Evolutionary conservation across 2,888 invertebrate genomes (phyloP).

Genomic region (Quadroppia sp.): DNA sequence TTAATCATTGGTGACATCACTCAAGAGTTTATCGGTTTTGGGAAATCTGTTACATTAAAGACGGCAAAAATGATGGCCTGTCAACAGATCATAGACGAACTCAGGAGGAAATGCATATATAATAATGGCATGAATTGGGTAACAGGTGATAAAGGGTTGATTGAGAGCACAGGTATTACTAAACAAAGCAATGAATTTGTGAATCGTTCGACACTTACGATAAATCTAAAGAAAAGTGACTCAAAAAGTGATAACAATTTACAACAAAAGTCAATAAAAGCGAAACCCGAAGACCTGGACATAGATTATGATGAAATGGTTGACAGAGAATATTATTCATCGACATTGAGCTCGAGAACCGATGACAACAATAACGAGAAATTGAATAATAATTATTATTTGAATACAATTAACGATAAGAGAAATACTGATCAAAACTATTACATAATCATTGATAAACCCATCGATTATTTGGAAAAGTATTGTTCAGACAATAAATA

Average conservation of each 20-base stretch:
- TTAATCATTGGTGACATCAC: background rate
- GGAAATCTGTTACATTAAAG: background rate
- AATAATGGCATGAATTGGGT: background rate
- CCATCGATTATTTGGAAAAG: background rate
- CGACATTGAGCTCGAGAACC: background rate
- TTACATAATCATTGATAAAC: background rate
- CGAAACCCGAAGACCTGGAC: background rate
- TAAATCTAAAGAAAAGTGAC: background rate
- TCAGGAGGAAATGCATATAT: background rate
- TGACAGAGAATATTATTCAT: background rate
- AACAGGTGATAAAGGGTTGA: background rate
- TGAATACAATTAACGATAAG: background rate
- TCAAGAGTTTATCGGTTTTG: background rate
- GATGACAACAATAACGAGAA: constrained; percentile 10
- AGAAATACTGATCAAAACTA: background rate
- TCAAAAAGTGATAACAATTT: background rate
- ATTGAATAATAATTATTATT: background rate
- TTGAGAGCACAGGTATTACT: background rate
- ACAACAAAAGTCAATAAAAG: background rate
- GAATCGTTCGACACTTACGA: background rate
- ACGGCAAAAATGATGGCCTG: background rate
- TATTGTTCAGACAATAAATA: background rate
- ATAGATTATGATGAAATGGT: background rate
- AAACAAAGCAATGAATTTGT: background rate
- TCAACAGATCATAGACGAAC: background rate